Conservation (phyloP, 2,113 vertebrate genomes). For the Myiozetetes cayanensis region DNA sequence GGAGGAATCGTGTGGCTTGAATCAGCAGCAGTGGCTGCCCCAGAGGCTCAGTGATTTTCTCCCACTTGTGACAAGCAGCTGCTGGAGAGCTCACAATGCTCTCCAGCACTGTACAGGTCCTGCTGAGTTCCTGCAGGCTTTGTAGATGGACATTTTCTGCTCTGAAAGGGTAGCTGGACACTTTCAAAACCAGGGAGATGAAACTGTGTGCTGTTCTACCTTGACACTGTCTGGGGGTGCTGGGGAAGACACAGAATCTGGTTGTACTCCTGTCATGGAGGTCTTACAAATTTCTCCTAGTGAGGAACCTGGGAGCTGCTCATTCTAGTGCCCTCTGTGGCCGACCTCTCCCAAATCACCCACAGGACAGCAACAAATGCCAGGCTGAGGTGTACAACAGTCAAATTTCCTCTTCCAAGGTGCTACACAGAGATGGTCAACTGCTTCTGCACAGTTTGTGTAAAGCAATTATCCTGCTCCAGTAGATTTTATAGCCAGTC, state of each 20-base stretch:
- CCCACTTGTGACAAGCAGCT: not conserved
- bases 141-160: not conserved
- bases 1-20: not conserved
- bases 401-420: accelerated
- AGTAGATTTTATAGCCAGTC: not conserved
- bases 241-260: not conserved
- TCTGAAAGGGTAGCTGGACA: not conserved
- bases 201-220: not conserved
- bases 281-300: not conserved
- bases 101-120: accelerated
- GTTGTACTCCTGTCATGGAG: not conserved
- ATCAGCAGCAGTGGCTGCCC: not conserved
- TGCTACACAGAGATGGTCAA: not conserved
- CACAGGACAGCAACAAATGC: not conserved
- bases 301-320: not conserved
- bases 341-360: accelerated
- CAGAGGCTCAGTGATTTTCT: not conserved
- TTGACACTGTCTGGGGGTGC: not conserved
- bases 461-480: not conserved
- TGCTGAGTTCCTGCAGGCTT: not conserved
- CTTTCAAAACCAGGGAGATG: not conserved
- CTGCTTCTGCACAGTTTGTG: not conserved
- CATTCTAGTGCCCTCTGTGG: accelerated
- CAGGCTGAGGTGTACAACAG: not conserved
- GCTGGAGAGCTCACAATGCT: not conserved